phyloP scores from a whole-genome alignment of 2,113 vertebrate species.

The Oncorhynchus gorbuscha region DNA sequence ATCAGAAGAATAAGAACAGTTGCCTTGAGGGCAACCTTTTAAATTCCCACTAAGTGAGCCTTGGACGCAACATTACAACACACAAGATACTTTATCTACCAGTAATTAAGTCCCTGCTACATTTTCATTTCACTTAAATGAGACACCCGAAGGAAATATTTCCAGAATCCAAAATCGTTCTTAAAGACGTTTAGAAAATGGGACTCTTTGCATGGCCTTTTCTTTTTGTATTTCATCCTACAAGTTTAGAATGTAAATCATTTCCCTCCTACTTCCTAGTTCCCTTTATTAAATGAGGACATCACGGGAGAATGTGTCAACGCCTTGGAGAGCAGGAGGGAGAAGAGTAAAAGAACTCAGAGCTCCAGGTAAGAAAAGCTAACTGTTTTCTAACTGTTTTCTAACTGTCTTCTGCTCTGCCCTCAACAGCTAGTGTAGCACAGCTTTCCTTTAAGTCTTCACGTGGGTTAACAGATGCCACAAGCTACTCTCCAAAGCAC shows the following conservation, averaged over 20 bases:
- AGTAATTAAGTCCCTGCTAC: neutral
- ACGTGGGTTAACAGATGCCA: neutral
- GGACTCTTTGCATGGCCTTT: no score
- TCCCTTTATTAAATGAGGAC: neutral
- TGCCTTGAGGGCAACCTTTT: neutral
- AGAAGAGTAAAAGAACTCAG: no score
- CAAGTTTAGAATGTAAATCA: neutral
- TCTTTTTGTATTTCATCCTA: neutral
- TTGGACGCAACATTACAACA: neutral
- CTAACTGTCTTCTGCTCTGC: no score
- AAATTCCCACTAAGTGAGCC: neutral
- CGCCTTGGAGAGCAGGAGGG: no score
- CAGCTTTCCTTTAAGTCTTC: neutral
- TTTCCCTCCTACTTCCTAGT: neutral
- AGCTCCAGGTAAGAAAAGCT: no score
- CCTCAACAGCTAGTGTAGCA: no score
- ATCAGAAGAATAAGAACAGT: neutral
- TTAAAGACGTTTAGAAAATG: neutral
- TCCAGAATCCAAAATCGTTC: neutral
- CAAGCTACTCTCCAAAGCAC: neutral
- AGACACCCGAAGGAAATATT: neutral
- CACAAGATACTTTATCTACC: neutral
- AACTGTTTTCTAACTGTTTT: no score
- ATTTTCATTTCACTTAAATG: neutral
- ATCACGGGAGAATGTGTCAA: neutral